Percentiles rank a stretch among this genome's conserved stretches.
These are phyloP conservation scores for Paramormyrops hopkinsi DNA, from an alignment of 2,797 vertebrate species.

Conservation along the genomic window DNA sequence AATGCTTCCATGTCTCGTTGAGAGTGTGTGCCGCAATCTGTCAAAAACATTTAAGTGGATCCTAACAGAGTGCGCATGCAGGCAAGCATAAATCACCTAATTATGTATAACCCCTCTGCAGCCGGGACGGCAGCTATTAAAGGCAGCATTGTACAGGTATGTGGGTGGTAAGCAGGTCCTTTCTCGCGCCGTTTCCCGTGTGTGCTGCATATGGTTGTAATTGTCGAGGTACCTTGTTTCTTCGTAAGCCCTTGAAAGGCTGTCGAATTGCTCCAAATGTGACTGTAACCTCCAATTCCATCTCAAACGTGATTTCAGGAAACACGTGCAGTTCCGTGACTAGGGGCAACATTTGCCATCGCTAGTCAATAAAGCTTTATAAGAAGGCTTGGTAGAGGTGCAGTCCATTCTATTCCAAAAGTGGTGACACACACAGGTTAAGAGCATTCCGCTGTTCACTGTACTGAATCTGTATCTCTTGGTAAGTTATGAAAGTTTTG, in stretches of 20 bases:
- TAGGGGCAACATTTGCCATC: slow-evolving; percentile 51
- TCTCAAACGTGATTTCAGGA: slow-evolving; percentile 44
- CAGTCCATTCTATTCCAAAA: not conserved
- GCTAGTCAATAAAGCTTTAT: slow-evolving; percentile 28
- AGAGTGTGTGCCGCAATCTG: slow-evolving; percentile 18
- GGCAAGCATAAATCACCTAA: slow-evolving; percentile 21
- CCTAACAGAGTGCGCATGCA: slow-evolving; percentile 23
- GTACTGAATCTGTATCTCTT: not conserved
- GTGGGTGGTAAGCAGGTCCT: slow-evolving; percentile 21
- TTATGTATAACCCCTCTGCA: slow-evolving; percentile 9
- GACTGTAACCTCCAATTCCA: slow-evolving; percentile 22
- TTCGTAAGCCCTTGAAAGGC: slow-evolving; percentile 16
- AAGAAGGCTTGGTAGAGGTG: not conserved
- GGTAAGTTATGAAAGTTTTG: not conserved
- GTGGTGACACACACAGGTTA: not conserved
- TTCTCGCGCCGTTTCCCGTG: slow-evolving; percentile 1
- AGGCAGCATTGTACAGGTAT: slow-evolving; percentile 29
- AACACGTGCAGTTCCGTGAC: slow-evolving; percentile 42
- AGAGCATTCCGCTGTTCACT: not conserved
- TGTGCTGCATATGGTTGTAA: slow-evolving; percentile 23
- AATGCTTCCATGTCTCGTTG: slow-evolving; percentile 24
- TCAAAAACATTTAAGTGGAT: slow-evolving; percentile 23
- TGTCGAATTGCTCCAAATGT: slow-evolving; percentile 28
- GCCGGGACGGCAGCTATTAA: not conserved
- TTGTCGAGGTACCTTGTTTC: not conserved